Conservation (phyloP, 2,888 invertebrate genomes). For the Bugulina stolonifera region DNA sequence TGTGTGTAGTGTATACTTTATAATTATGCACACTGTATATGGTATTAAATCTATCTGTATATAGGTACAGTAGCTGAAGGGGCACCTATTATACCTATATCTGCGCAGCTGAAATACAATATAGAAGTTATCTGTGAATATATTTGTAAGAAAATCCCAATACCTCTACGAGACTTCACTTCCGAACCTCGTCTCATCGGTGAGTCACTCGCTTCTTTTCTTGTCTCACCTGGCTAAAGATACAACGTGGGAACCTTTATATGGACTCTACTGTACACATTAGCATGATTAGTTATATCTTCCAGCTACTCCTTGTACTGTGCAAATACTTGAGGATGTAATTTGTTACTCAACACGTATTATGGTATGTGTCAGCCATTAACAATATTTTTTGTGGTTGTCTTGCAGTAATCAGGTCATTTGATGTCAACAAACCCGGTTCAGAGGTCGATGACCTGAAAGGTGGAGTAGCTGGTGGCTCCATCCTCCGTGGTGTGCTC, state of each 20-base stretch:
- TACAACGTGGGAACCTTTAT: no score
- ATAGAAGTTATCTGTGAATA: conserved; percentile 99
- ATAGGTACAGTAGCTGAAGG: conserved; percentile 91
- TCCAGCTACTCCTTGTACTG: no score
- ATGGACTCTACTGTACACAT: no score
- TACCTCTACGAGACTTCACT: conserved; percentile 89
- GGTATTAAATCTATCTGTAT: no score
- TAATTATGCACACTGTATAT: no score
- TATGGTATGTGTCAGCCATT: not conserved
- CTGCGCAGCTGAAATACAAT: conserved; percentile 97
- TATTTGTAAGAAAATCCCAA: conserved; percentile 94
- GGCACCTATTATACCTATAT: conserved; percentile 96
- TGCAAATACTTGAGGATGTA: no score
- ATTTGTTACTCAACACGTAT: no score
- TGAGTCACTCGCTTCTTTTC: conserved; percentile 35
- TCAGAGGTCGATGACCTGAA: conserved; percentile 96
- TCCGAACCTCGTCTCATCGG: conserved; percentile 85
- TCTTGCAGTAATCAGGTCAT: conserved; percentile 64
- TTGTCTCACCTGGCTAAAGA: no score
- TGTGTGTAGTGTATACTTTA: no score
- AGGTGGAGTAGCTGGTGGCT: conserved; percentile 98
- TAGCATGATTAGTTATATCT: no score
- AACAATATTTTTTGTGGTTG: conserved; percentile 1
- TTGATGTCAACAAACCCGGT: conserved; percentile 99
- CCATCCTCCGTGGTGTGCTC: conserved; percentile 88